These are phyloP conservation scores for Xyliphius kryptos DNA, from an alignment of 2,113 vertebrate genomes.

Conservation along the genomic window DNA sequence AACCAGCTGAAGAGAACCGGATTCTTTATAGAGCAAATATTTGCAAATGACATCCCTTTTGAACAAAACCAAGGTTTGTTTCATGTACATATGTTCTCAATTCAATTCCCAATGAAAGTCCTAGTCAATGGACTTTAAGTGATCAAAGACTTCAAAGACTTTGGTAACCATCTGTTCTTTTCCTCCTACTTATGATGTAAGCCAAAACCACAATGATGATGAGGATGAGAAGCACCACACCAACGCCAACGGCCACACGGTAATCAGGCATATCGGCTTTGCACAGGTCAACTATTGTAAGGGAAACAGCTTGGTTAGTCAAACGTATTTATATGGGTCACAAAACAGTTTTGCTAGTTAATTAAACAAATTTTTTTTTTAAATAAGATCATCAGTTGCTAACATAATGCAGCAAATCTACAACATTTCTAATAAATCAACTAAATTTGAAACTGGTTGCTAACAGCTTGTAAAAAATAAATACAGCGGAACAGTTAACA, in stretches of 20 bases:
- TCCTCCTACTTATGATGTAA: conserved; percentile 61
- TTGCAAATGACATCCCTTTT: not conserved
- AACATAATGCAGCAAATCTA: too few relatives aligned
- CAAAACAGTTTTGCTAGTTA: too few relatives aligned
- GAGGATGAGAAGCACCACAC: conserved; percentile 66
- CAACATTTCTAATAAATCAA: too few relatives aligned
- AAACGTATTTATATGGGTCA: not conserved
- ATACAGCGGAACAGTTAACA: too few relatives aligned
- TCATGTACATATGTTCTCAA: not conserved
- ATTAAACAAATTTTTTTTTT: too few relatives aligned
- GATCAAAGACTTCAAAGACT: conserved; percentile 64
- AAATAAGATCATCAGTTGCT: too few relatives aligned
- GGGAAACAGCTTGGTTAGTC: not conserved
- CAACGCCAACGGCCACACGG: conserved; percentile 67
- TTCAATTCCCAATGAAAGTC: not conserved
- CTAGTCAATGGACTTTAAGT: not conserved
- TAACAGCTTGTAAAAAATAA: too few relatives aligned
- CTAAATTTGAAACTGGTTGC: too few relatives aligned
- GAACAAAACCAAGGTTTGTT: not conserved
- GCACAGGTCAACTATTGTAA: conserved; percentile 58
- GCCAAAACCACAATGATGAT: conserved; percentile 66
- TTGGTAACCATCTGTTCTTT: conserved; percentile 65
- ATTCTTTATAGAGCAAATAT: conserved; percentile 4
- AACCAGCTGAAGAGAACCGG: not conserved
- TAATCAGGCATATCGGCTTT: conserved; percentile 46